Evolutionary conservation across 1,140 invertebrate genomes (phyloP).

Genomic region (Drosophila novamexicana): DNA sequence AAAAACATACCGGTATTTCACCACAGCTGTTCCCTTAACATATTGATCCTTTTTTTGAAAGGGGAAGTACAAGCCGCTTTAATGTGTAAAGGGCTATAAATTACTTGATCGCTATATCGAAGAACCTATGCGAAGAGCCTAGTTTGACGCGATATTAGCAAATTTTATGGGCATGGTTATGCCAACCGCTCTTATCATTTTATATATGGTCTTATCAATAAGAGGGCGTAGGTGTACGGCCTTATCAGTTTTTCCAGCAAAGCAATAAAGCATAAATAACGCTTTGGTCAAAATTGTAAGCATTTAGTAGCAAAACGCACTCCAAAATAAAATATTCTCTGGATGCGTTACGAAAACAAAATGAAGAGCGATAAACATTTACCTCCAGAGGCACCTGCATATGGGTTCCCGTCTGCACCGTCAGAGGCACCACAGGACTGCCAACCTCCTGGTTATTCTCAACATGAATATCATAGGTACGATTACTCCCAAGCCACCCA

Average conservation of each 20-base stretch:
- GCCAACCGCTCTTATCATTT: not conserved
- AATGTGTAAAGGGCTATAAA: constrained; percentile 9
- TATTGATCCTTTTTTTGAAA: not conserved
- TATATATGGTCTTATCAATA: constrained; percentile 16
- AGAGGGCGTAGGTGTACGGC: not conserved
- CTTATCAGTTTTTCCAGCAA: not conserved
- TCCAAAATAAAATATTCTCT: no score
- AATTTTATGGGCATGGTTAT: not conserved
- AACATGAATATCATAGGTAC: constrained; percentile 6
- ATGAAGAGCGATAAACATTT: constrained; percentile 32
- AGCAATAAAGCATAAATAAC: not conserved
- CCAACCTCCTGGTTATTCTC: constrained; percentile 3
- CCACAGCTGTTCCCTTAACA: not conserved
- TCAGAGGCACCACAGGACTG: constrained; percentile 6
- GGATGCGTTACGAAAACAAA: not conserved
- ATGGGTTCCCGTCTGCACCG: constrained; percentile 18
- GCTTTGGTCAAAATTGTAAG: not conserved
- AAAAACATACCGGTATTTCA: not conserved
- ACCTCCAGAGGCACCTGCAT: constrained; percentile 4
- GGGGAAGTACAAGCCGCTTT: not conserved
- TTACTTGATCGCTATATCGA: not conserved
- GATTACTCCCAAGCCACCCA: constrained; percentile 1
- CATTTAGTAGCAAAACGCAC: constrained; percentile 16
- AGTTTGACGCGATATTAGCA: not conserved
- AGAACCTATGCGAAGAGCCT: not conserved